Evolutionary conservation across 2,797 vertebrate genomes (phyloP), one percentile per base, ranked within the genome.

Genomic region (Vespertilio murinus): DNA sequence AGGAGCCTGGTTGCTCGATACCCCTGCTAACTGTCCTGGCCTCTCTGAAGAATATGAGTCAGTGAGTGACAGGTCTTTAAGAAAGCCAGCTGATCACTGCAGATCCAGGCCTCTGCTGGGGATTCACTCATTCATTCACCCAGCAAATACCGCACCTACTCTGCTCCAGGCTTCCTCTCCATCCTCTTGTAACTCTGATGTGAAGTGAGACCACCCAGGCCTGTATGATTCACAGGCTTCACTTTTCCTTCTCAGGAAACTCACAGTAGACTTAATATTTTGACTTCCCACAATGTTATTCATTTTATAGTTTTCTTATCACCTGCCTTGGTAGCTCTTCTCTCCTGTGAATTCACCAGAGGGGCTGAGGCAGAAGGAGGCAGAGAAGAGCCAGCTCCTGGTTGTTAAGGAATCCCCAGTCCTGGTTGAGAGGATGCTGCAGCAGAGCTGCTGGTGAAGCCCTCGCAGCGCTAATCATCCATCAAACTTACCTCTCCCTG

Each of bases 1-100:
- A 49, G 61, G 45, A 49, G 38, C 70, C 52, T 40, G 28, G 33
- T 52, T 45, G 71, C 71, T 87, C 1, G 1, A 71, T 71, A 42
- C 30, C n/a, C 3, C 61, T 91, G 79, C 79, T 80, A 2, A 49
- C 70, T 95, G 90, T 90, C 40, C 69, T 77, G 64, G 54, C 54
- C 47, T 73, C 75, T 89, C 52, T 40, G 20, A 88, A 91, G 91
- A 82, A 79, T 71, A 56, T n/a, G 74, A 35, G 47, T 93, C 80
- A 20, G 42, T 65, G 89, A 94, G 75, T 70, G 61, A 77, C 23
- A 81, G 52, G 42, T 77, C 71, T 88, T 78, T 54, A 64, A 81
- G 35, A 35, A 35, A 92, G 92, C 49, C 84, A 78, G 47, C 45
- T 33, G 73, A 71, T 3, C 56, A 64, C 30, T 35, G 12, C 30